Evolutionary conservation across 2,113 vertebrate species (phyloP).

Genomic region (Lampris megalopsis): DNA sequence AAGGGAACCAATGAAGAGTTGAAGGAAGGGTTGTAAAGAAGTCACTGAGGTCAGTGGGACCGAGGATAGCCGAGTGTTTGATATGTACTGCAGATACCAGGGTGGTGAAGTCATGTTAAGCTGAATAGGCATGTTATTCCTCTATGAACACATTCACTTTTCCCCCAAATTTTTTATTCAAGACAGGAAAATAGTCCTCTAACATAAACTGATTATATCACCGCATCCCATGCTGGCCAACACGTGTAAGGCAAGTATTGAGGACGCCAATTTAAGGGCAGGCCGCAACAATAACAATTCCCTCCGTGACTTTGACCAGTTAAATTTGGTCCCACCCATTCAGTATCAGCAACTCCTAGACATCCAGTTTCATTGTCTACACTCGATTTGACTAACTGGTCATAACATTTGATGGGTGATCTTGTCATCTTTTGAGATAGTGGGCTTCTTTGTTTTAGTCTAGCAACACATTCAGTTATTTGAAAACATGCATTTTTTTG

Average conservation of each 20-base stretch:
- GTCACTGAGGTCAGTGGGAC: constrained; percentile 54
- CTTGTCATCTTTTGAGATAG: no score
- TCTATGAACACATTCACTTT: constrained; percentile 44
- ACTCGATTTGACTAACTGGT: no score
- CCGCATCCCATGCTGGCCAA: constrained; percentile 32
- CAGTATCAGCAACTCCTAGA: background rate
- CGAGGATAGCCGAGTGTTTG: constrained; percentile 52
- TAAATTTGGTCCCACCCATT: constrained; percentile 25
- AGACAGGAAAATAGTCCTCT: constrained; percentile 2
- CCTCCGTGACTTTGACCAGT: constrained; percentile 15
- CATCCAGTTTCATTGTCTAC: no score
- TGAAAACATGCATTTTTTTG: no score
- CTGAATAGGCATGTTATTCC: constrained; percentile 51
- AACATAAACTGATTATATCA: constrained; percentile 19
- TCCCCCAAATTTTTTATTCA: constrained; percentile 54
- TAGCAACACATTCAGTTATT: no score
- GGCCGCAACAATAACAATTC: constrained; percentile 30
- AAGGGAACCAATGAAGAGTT: constrained; percentile 30
- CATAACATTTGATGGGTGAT: no score
- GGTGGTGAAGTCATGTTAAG: constrained; percentile 58
- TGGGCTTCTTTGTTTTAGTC: no score
- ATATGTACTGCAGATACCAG: constrained; percentile 56
- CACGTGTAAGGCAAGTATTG: constrained; percentile 40
- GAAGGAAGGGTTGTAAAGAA: constrained; percentile 52
- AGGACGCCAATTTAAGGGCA: constrained; percentile 42